phyloP scores from a whole-genome alignment of 2,797 vertebrate genomes.

The Microchirus variegatus region DNA sequence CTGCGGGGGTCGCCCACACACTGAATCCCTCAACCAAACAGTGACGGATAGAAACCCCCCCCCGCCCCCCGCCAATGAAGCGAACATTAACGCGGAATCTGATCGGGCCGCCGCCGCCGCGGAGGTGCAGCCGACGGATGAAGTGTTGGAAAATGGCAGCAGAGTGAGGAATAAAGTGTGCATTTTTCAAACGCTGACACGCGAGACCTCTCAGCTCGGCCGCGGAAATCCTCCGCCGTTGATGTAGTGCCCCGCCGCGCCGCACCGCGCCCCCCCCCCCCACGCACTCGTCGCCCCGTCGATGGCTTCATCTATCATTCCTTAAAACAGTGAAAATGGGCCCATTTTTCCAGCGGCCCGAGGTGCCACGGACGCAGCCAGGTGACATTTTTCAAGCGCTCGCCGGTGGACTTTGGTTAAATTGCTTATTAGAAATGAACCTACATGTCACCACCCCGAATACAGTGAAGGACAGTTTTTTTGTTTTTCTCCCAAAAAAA shows the following conservation, averaged over 20 bases:
- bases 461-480: too few species aligned
- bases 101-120: background rate
- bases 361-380: constrained; percentile 24
- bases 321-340: constrained; percentile 41
- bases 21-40: constrained; percentile 52
- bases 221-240: too few species aligned
- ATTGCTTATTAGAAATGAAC: background rate
- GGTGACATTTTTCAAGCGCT: constrained; percentile 33
- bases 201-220: too few species aligned
- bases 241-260: background rate
- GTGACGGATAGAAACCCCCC: constrained; percentile 43
- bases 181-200: constrained; percentile 44
- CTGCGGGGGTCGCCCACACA: constrained; percentile 40
- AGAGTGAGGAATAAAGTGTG: too few species aligned
- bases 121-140: constrained; percentile 15
- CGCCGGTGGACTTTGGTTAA: constrained; percentile 18
- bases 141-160: background rate
- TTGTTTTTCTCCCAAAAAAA: too few species aligned
- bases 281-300: constrained; percentile 1
- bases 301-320: constrained; percentile 55
- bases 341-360: constrained; percentile 21
- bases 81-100: background rate
- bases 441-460: too few species aligned
- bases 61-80: constrained; percentile 46
- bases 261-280: constrained; percentile 3